phyloP scores from a whole-genome alignment of 1,140 invertebrate species.

The Wiebesia pumilae region DNA sequence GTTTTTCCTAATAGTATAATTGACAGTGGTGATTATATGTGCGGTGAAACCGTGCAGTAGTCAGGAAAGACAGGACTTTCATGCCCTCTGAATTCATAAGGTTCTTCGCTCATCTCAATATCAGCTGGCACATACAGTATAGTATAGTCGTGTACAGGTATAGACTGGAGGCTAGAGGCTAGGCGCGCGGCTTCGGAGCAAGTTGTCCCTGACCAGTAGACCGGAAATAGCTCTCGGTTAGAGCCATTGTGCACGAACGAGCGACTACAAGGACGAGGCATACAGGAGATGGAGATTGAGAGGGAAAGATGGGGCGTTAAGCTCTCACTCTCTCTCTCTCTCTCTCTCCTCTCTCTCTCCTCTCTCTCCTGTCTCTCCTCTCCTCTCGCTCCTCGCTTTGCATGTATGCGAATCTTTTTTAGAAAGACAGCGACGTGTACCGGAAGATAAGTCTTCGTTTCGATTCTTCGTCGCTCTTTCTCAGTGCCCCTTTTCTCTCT shows the following conservation, averaged over 20 bases:
- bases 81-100: background rate
- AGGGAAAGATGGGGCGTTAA: slow-evolving; percentile 3
- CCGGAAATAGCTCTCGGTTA: slow-evolving; percentile 61
- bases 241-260: slow-evolving; percentile 59
- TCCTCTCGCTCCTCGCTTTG: background rate
- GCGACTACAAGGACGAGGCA: slow-evolving; percentile 45
- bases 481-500: background rate
- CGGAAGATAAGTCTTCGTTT: slow-evolving; percentile 47
- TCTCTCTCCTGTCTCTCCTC: background rate
- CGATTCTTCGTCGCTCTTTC: background rate
- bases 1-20: background rate
- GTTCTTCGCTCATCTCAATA: background rate
- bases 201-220: slow-evolving; percentile 61
- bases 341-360: background rate
- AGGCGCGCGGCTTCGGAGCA: slow-evolving; percentile 10
- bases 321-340: background rate
- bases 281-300: background rate
- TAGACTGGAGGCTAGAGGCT: background rate
- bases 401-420: slow-evolving; percentile 15
- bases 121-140: background rate
- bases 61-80: background rate
- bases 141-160: background rate
- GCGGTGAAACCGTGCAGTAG: background rate
- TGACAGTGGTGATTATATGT: background rate
- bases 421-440: slow-evolving; percentile 23